Evolutionary conservation across 2,888 invertebrate genomes (phyloP), one percentile per base, ranked within the genome.

Genomic region (Spodoptera picta): DNA sequence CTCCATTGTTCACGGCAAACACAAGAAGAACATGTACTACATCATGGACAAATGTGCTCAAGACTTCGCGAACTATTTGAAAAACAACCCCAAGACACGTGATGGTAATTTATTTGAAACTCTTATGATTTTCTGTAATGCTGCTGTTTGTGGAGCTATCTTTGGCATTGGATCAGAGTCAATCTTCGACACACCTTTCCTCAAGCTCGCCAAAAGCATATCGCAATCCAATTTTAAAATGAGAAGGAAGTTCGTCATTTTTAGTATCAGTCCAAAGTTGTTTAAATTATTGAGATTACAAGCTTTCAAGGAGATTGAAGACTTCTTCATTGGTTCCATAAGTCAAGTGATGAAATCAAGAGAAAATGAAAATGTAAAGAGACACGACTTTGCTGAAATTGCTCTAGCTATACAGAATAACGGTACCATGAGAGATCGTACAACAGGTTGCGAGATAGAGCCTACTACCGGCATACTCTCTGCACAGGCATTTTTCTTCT

Each of bases 11-110:
- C 62, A 90, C 90, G 0, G 73, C 84, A 0, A 77, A 78, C 0
- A 92, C n/a, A 92, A 65, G 10, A 89, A 89, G 61, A 88, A 85
- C 47, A 89, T 93, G 89, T 91, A 84, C 66, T 85, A 85, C 44
- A 85, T 90, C n/a, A 85, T 91, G 53, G 86, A 87, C 12, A 86
- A 82, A 62, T 79, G 86, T 24, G 87, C 87, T 0, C 75, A 77
- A 54, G 88, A 90, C 57, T 89, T 89, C 12, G 79, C 87, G 1
- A 65, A 75, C 0, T 80, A 80, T 49, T 61, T 90, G 4, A 82
- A 84, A 12, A 58, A 77, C 1, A 79, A 84, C 55, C 82, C 85
- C 42, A 84, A 41, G 69, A 84, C 3, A 78, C 77, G 52, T 76
- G 56, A 69, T 60, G 65, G 70, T 1, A 42, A 62, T 19, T 54